phyloP scores from a whole-genome alignment of 2,113 vertebrate genomes.

The Egretta garzetta region DNA sequence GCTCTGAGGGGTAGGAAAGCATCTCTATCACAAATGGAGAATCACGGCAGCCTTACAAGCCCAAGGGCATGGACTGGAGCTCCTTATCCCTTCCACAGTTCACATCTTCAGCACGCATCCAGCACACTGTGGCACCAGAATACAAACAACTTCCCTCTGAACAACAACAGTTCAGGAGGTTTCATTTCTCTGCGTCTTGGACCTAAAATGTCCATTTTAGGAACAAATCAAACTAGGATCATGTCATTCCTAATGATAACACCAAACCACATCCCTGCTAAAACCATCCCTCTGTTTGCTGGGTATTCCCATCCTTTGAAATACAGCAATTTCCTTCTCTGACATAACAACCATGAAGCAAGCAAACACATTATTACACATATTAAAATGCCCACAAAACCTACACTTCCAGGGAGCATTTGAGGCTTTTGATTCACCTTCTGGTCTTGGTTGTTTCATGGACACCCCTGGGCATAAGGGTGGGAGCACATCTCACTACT shows the following conservation, averaged over 20 bases:
- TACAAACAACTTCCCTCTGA: background rate
- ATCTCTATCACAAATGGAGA: background rate
- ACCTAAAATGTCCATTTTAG: background rate
- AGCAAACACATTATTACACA: background rate
- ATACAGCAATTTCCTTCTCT: background rate
- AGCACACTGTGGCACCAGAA: background rate
- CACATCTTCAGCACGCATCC: background rate
- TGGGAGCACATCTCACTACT: no score
- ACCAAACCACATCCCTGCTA: background rate
- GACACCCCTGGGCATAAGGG: background rate
- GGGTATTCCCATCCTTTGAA: background rate
- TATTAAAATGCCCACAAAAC: background rate
- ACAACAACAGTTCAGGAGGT: background rate
- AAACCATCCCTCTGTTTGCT: background rate
- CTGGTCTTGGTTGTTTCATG: background rate
- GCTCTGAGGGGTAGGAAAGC: background rate
- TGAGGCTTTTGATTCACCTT: background rate
- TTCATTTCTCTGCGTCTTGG: background rate
- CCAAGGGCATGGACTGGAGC: accelerated
- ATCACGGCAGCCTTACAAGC: background rate
- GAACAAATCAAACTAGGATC: background rate
- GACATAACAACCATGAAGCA: background rate
- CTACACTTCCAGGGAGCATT: background rate
- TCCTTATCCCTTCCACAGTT: background rate
- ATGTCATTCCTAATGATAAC: background rate